phyloP scores from a whole-genome alignment of 2,113 vertebrate species.

The Anguilla japonica region DNA sequence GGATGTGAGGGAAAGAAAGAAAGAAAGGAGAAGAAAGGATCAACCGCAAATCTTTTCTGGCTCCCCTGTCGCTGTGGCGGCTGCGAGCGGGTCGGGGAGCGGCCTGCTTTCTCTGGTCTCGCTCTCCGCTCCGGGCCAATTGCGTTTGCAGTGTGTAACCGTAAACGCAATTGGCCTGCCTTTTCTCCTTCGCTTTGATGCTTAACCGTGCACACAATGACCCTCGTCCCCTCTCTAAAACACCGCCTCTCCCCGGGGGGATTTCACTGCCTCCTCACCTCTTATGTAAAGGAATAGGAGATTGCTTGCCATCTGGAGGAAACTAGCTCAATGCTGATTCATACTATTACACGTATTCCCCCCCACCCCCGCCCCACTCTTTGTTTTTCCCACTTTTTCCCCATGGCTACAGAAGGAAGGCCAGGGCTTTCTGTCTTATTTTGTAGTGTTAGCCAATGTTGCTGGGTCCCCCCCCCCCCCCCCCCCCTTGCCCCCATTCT shows the following conservation, averaged over 20 bases:
- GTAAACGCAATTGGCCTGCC: not conserved
- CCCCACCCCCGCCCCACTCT: conserved; percentile 34
- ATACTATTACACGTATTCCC: conserved; percentile 32
- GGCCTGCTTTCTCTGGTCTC: not conserved
- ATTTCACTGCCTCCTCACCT: not conserved
- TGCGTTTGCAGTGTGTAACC: not conserved
- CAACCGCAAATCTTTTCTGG: not conserved
- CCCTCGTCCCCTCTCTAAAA: conserved; percentile 30
- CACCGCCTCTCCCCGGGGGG: not conserved
- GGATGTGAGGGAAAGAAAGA: not conserved
- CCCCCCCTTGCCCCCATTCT: not conserved
- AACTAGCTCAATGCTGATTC: conserved; percentile 27
- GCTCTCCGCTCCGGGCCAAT: not conserved
- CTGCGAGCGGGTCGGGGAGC: no score
- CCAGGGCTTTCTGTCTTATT: conserved; percentile 37
- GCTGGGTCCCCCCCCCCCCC: no score
- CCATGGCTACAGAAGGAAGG: not conserved
- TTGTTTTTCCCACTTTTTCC: not conserved
- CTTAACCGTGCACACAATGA: conserved; percentile 30
- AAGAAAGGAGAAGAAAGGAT: not conserved
- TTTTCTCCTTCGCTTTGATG: conserved; percentile 21
- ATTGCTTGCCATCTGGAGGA: conserved; percentile 48
- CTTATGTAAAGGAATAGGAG: conserved; percentile 19
- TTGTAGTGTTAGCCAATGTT: not conserved
- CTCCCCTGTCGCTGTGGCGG: not conserved